These are phyloP conservation scores for Poicephalus gulielmi DNA, from an alignment of 2,113 vertebrate species.

Conservation along the genomic window DNA sequence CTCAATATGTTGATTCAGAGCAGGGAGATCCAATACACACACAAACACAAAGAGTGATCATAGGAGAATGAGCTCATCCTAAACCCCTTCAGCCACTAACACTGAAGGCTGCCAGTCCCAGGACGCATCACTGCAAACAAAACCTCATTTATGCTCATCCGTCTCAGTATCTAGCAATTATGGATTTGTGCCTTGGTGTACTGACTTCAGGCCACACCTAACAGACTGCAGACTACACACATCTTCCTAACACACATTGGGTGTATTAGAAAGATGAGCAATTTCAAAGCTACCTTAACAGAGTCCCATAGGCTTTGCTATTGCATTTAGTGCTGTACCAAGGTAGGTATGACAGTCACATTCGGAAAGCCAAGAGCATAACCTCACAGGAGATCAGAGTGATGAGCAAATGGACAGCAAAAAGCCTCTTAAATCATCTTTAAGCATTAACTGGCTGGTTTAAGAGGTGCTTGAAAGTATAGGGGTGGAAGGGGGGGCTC, in stretches of 20 bases:
- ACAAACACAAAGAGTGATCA: neutral
- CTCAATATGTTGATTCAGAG: neutral
- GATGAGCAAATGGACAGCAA: neutral
- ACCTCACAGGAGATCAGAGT: neutral
- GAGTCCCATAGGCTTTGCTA: neutral
- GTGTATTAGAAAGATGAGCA: neutral
- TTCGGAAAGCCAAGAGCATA: neutral
- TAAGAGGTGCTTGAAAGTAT: neutral
- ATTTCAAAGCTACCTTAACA: neutral
- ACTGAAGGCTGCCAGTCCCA: neutral
- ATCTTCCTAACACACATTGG: too few species aligned
- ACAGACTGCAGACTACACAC: neutral
- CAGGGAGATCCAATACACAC: neutral
- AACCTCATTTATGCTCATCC: neutral
- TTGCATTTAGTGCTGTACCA: neutral
- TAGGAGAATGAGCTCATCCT: neutral
- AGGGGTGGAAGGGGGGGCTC: neutral
- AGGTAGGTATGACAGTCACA: neutral
- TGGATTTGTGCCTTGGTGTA: neutral
- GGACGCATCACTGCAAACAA: neutral
- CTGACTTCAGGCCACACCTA: neutral
- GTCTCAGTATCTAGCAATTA: neutral
- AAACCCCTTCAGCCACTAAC: neutral
- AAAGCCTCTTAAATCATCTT: neutral
- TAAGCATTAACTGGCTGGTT: neutral